These are phyloP conservation scores for Laterallus jamaicensis DNA, from an alignment of 2,113 vertebrate genomes.

Conservation along the genomic window DNA sequence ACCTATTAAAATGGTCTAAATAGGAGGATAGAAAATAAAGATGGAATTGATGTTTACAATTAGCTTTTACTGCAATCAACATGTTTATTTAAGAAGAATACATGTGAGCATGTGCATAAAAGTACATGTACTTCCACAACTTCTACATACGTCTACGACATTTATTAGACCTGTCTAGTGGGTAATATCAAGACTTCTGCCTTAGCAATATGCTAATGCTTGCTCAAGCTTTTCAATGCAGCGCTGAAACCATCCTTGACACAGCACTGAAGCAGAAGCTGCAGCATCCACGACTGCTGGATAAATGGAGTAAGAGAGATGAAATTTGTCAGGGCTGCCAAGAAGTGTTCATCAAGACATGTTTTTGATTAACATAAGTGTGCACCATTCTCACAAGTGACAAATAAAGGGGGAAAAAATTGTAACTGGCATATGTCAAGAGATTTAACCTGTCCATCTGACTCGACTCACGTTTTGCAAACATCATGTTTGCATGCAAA, in stretches of 20 bases:
- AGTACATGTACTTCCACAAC: not conserved
- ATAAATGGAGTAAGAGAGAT: constrained; percentile 34
- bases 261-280: constrained; percentile 19
- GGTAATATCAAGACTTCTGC: not conserved
- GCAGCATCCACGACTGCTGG: constrained; percentile 5
- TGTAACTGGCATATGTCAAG: not conserved
- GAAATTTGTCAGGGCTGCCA: constrained; percentile 30
- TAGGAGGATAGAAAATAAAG: not conserved
- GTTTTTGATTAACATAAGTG: not conserved
- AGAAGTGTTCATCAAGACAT: constrained; percentile 39
- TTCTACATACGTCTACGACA: not conserved
- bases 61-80: not conserved
- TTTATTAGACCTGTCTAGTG: not conserved
- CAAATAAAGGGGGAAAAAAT: constrained; percentile 15
- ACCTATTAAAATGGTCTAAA: not conserved
- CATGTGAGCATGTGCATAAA: fast-evolving
- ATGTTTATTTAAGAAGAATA: not conserved
- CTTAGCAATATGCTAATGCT: constrained; percentile 11
- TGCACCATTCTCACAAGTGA: constrained; percentile 16
- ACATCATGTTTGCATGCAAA: not conserved
- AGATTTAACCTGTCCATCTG: not conserved
- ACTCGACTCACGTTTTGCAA: not conserved
- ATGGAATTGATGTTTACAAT: not conserved
- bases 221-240: constrained; percentile 43
- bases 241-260: constrained; percentile 34